These are phyloP conservation scores for Tenthredo mesomela DNA, from an alignment of 2,888 invertebrate genomes.

Conservation along the genomic window DNA sequence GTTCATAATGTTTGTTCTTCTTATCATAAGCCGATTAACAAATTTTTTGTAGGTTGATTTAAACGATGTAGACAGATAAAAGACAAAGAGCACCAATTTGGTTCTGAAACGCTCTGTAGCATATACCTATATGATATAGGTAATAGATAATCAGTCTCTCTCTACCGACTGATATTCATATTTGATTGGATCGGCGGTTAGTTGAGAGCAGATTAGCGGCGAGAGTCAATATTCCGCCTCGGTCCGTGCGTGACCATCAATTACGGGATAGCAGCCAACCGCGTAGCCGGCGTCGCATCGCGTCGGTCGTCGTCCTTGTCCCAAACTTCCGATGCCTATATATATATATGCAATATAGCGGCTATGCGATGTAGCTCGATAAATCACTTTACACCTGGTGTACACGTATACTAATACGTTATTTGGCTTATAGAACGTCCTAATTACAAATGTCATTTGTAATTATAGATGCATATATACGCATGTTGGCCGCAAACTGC, in stretches of 20 bases:
- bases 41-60: not conserved
- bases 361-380: not conserved
- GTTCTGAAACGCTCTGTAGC: not conserved
- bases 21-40: not conserved
- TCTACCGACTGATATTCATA: slow-evolving; percentile 13
- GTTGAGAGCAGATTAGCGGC: slow-evolving; percentile 31
- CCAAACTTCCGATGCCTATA: slow-evolving; percentile 14
- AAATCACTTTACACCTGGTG: slow-evolving; percentile 3
- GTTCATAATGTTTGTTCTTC: slow-evolving; percentile 52
- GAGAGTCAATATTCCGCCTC: slow-evolving; percentile 16
- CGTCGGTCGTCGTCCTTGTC: not conserved
- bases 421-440: not conserved
- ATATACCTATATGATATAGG: not conserved
- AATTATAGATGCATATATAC: not conserved
- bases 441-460: not conserved
- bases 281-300: not conserved
- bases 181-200: slow-evolving; percentile 24
- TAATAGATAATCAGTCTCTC: slow-evolving; percentile 18
- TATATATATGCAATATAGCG: not conserved
- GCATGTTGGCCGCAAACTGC: not conserved
- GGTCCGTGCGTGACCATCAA: slow-evolving; percentile 15
- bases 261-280: not conserved
- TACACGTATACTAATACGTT: not conserved
- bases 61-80: not conserved
- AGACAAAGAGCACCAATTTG: not conserved